These are phyloP conservation scores for Aramus guarauna DNA, from an alignment of 2,113 vertebrate genomes.

Conservation along the genomic window DNA sequence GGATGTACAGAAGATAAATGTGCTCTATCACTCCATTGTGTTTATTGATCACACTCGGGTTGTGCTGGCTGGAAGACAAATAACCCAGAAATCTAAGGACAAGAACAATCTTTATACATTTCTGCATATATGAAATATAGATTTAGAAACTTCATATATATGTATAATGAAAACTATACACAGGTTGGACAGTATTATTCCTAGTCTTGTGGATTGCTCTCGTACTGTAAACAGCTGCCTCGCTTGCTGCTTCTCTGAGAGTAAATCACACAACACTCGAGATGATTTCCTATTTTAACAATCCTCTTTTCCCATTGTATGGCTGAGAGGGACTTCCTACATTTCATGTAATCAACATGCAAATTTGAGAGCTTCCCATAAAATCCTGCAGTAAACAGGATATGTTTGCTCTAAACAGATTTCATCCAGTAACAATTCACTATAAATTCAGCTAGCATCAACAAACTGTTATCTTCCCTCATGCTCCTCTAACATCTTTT, in stretches of 20 bases:
- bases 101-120: background rate
- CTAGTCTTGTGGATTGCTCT: background rate
- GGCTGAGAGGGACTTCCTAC: conserved; percentile 3
- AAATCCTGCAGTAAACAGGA: conserved; percentile 39
- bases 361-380: conserved; percentile 16
- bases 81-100: background rate
- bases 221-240: background rate
- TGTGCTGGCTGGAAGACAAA: background rate
- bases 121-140: background rate
- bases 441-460: conserved; percentile 12
- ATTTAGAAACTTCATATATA: background rate
- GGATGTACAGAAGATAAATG: background rate
- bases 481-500: background rate
- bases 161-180: background rate
- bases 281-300: background rate
- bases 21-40: background rate
- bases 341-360: conserved; percentile 11
- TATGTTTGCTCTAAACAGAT: conserved; percentile 14
- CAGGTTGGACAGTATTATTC: background rate
- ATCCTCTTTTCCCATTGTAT: background rate
- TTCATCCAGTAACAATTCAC: conserved; percentile 1
- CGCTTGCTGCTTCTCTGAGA: background rate
- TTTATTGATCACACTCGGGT: background rate
- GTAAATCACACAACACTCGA: accelerated
- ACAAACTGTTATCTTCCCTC: background rate